Evolutionary conservation across 2,113 vertebrate genomes (phyloP).

Genomic region (Orthonyx spaldingii): DNA sequence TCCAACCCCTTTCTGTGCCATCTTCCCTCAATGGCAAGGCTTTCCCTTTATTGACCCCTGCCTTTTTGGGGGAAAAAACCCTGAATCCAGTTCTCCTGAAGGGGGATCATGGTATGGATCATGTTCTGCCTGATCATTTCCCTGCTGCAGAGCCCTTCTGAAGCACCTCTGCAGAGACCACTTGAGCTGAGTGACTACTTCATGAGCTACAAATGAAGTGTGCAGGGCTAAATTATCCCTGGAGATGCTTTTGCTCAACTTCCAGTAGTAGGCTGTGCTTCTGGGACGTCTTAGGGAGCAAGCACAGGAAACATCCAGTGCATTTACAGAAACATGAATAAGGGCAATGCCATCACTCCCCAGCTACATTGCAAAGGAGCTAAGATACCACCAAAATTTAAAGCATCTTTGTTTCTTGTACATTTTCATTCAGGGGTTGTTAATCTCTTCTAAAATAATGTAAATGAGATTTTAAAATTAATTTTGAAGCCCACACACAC

Average conservation of each 20-base stretch:
- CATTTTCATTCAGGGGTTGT: neutral
- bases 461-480: neutral
- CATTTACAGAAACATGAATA: neutral
- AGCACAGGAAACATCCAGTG: neutral
- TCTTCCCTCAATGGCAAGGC: neutral
- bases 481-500: neutral
- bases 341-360: neutral
- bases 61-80: neutral
- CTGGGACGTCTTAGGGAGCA: neutral
- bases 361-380: neutral
- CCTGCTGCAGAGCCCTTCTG: neutral
- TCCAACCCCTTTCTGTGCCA: neutral
- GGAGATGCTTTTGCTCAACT: neutral
- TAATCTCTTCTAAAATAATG: neutral
- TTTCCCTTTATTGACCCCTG: neutral
- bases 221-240: neutral
- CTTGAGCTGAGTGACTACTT: neutral
- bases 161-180: neutral
- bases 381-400: neutral
- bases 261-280: neutral
- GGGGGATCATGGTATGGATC: neutral
- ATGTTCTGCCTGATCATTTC: neutral
- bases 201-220: neutral
- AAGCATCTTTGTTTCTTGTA: neutral
- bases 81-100: neutral